These are phyloP conservation scores for Leptobrachium ailaonicum DNA, from an alignment of 2,113 vertebrate genomes.

Conservation along the genomic window DNA sequence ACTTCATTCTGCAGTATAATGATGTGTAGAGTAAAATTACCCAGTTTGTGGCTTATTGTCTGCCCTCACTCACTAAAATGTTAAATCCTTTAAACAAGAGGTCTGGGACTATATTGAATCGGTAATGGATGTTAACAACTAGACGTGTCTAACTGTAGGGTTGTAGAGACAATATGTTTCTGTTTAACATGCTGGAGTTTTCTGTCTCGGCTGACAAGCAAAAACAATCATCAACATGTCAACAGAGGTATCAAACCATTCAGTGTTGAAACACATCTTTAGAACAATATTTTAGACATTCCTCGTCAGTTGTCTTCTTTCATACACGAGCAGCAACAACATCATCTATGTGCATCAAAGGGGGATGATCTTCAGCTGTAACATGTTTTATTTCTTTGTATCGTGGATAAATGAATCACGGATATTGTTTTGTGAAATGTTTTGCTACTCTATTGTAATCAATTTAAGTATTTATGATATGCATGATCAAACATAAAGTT, in stretches of 20 bases:
- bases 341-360: constrained; percentile 7
- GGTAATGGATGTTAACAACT: constrained; percentile 3
- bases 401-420: too few relatives aligned
- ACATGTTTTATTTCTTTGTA: not conserved
- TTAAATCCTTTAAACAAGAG: not conserved
- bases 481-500: too few relatives aligned
- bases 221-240: constrained; percentile 20
- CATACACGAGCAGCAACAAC: not conserved
- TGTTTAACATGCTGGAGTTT: constrained; percentile 24
- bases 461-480: too few relatives aligned
- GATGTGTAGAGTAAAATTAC: too few relatives aligned
- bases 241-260: constrained; percentile 8
- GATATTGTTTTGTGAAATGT: not conserved
- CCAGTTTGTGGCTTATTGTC: too few relatives aligned
- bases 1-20: too few relatives aligned
- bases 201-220: constrained; percentile 23
- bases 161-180: constrained; percentile 22
- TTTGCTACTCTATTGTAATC: too few relatives aligned
- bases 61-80: too few relatives aligned
- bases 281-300: constrained; percentile 19
- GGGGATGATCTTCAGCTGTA: not conserved
- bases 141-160: not conserved
- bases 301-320: constrained; percentile 1
- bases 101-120: not conserved
- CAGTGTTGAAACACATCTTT: constrained; percentile 29